phyloP scores from a whole-genome alignment of 2,888 invertebrate genomes.

The Oscheius onirici region DNA sequence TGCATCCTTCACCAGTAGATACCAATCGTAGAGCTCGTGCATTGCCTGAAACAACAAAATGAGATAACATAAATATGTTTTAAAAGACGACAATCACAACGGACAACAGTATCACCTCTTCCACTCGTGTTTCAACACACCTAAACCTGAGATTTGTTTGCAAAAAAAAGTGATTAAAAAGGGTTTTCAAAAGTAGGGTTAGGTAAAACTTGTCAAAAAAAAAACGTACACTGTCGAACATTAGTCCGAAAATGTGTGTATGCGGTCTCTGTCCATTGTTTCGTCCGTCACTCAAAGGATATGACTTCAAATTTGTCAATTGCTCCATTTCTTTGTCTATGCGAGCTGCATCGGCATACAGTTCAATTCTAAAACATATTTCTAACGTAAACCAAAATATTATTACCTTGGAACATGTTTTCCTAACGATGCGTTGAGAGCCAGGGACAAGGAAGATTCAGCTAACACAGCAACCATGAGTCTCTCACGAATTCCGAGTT shows the following conservation, averaged over 20 bases:
- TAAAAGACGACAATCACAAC: no score
- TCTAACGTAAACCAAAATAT: not conserved
- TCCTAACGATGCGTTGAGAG: constrained; percentile 88
- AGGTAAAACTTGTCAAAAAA: no score
- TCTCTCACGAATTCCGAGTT: constrained; percentile 89
- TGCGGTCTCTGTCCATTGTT: constrained; percentile 55
- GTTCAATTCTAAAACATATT: constrained; percentile 38
- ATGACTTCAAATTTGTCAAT: constrained; percentile 58
- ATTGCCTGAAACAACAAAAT: constrained; percentile 54
- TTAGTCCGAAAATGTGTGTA: constrained; percentile 43
- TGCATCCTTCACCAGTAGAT: constrained; percentile 85
- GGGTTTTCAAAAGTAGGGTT: no score
- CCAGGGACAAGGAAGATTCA: constrained; percentile 82
- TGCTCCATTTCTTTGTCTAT: constrained; percentile 60
- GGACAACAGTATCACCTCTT: no score
- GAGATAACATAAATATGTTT: no score
- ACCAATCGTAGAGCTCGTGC: constrained; percentile 86
- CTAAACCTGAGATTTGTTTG: no score
- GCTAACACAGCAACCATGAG: constrained; percentile 84
- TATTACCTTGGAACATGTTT: constrained; percentile 76
- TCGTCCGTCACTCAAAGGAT: constrained; percentile 36
- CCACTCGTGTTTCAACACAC: not conserved
- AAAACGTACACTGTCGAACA: constrained; percentile 48
- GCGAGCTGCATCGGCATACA: constrained; percentile 62
- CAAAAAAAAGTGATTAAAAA: no score